A percentile compares a stretch with the other conserved stretches of the same genome.
Conservation (phyloP, 2,113 vertebrate species). For the Vicugna pacos region DNA sequence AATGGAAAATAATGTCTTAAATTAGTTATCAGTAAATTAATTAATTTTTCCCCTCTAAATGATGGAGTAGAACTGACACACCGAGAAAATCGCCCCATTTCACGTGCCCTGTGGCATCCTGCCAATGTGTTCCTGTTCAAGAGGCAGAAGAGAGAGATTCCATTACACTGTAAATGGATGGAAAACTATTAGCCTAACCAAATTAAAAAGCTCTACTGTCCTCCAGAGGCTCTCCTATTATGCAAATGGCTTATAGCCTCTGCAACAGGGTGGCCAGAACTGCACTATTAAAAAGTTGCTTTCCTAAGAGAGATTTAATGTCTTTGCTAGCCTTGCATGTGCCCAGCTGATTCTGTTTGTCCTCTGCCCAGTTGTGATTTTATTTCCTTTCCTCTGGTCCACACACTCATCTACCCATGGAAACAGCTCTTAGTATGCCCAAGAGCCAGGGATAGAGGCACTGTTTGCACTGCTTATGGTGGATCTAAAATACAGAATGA, state of each 20-base stretch:
- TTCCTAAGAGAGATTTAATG: background rate
- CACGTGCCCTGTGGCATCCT: background rate
- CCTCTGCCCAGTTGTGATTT: background rate
- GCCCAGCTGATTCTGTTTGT: background rate
- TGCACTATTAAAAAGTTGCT: background rate
- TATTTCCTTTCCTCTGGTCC: background rate
- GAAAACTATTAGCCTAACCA: conserved; percentile 52
- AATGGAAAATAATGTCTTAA: conserved; percentile 43
- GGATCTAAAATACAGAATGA: background rate
- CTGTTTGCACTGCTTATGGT: background rate
- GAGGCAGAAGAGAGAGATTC: background rate
- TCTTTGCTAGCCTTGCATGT: background rate
- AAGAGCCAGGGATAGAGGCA: accelerated
- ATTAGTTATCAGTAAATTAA: conserved; percentile 44
- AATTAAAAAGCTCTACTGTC: conserved; percentile 48
- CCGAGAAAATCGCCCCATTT: background rate
- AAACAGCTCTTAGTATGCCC: background rate
- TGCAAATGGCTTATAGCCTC: conserved; percentile 34
- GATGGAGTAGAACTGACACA: background rate
- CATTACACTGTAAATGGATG: conserved; percentile 59
- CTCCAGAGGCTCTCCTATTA: background rate
- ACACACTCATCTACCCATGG: no score
- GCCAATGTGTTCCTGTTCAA: background rate
- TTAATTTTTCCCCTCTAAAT: background rate
- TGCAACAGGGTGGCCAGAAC: background rate